Conservation (phyloP, 1,140 invertebrate genomes). For the Anoplolepis gracilipes region DNA sequence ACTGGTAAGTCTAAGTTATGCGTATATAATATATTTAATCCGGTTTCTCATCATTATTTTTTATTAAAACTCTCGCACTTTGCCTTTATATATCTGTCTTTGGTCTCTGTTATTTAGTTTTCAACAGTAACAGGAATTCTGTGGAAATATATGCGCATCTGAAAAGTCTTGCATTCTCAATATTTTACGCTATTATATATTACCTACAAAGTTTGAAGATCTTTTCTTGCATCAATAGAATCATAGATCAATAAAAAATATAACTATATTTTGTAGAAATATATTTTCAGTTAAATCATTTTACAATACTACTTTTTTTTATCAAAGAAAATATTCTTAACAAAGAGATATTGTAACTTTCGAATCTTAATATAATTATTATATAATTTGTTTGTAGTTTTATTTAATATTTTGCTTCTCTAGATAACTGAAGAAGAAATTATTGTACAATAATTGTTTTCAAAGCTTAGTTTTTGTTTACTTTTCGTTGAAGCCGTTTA, state of each 20-base stretch:
- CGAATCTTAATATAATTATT: not conserved
- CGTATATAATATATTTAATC: constrained; percentile 12
- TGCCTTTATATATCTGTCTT: constrained; percentile 32
- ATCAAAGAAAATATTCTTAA: not conserved
- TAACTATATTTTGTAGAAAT: constrained; percentile 26
- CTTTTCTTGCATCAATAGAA: not conserved
- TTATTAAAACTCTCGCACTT: constrained; percentile 16
- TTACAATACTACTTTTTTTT: not conserved
- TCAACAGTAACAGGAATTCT: constrained; percentile 27
- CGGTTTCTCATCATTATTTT: too few relatives aligned
- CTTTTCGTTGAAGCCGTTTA: not conserved
- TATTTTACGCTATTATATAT: not conserved
- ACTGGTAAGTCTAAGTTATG: constrained; percentile 29
- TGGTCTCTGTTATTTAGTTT: constrained; percentile 35
- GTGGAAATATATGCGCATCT: constrained; percentile 11
- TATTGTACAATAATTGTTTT: too few relatives aligned
- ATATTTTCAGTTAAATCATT: not conserved
- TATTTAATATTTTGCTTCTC: not conserved
- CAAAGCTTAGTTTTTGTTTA: not conserved
- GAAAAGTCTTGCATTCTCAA: constrained; percentile 4
- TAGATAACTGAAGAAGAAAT: not conserved
- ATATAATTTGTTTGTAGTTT: too few relatives aligned
- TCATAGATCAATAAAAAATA: constrained; percentile 13
- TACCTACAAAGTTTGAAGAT: not conserved
- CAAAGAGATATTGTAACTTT: not conserved